Evolutionary conservation across 1,140 invertebrate genomes (phyloP).

Genomic region (Saccostrea echinata): DNA sequence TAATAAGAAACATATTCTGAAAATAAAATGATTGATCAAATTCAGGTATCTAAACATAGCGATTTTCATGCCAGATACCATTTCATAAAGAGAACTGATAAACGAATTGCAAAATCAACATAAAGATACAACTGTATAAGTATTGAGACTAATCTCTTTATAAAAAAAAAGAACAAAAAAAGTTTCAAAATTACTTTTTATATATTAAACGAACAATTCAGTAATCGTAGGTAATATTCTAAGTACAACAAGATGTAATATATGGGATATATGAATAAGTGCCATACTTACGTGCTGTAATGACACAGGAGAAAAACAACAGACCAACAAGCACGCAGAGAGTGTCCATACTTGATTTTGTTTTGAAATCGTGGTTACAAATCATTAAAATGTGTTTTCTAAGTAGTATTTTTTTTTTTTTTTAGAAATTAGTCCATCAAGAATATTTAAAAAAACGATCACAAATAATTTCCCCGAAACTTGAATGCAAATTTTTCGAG

Average conservation of each 20-base stretch:
- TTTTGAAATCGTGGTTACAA: not conserved
- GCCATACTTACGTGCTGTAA: not conserved
- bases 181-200: no score
- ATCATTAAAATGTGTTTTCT: not conserved
- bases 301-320: not conserved
- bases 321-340: not conserved
- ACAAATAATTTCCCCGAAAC: not conserved
- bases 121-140: no score
- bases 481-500: not conserved
- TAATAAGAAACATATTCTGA: no score
- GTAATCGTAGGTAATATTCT: no score
- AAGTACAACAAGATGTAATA: not conserved
- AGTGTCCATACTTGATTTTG: not conserved
- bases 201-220: no score
- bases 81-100: no score
- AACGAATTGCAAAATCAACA: no score
- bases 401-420: not conserved
- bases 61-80: no score
- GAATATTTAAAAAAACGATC: not conserved
- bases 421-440: not conserved
- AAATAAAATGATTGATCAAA: no score
- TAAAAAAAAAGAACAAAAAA: no score
- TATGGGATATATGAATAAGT: not conserved
- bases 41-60: no score
- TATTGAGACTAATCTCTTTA: no score